Base-by-base conservation (phyloP, 2,888 invertebrate genomes). In the Blastobasis lacticolella region DNA sequence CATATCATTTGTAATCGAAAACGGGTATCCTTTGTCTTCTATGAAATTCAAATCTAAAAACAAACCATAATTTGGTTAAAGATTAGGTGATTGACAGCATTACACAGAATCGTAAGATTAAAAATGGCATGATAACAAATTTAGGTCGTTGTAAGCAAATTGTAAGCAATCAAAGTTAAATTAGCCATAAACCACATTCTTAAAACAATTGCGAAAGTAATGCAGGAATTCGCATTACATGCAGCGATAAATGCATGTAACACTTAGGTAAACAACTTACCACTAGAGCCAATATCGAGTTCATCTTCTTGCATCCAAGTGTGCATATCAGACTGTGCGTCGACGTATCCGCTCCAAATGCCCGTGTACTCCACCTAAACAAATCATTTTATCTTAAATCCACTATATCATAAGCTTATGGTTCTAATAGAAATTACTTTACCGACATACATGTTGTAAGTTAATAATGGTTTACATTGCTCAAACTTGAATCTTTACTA, bases 281-380 rank as follows among this genome's bases (percentile, higher is more conserved):
- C 68, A 46, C 61, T 61, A 38, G 56, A 10, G 42, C 4, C 10
- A 8, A 42, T 6, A 37, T 75, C 75, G 5, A 64, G 51, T 2
- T 80, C 78, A 0, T 75, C 78, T 0, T 74, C 77, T 5, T 69
- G 67, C 1, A 60, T 52, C 67, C 75, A 75, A 0, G 68, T 57
- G 10, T 66, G 65, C 41, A 61, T 54, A 4, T 74, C 73, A 0
- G 66, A 65, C 10, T 67, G 70, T 0, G 64, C 59, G 23, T 74
- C 75, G 0, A 64, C 67, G 49, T 63, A 69, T 4, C 66, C 75
- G 38, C 57, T 61, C 70, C 74, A 77, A 7, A 64, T 49, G 0
- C 63, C 67, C 10, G 66, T 54, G 41, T 63, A 62, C 42, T 75
- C 75, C 23, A 61, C 55, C 73, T 73, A 50, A 10, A 54, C 50